Evolutionary conservation across 92 coral and sea anemone species (phyloP).

Genomic region (Porites lobata): DNA sequence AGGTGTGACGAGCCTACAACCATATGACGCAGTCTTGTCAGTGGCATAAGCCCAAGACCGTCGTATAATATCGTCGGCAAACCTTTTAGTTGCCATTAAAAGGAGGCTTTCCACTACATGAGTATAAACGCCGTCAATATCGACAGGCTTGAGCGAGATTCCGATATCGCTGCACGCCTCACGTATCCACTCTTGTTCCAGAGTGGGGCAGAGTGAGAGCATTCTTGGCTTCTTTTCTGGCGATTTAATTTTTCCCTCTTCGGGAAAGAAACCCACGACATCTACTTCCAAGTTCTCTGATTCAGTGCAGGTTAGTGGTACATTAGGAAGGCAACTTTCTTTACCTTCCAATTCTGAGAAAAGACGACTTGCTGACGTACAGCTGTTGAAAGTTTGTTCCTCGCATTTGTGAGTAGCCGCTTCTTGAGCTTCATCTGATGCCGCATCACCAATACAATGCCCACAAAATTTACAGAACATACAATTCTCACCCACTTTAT

Average conservation of each 20-base stretch:
- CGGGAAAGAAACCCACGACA: slow-evolving; percentile 59
- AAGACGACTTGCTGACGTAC: slow-evolving; percentile 63
- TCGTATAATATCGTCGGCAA: slow-evolving; percentile 82
- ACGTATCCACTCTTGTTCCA: slow-evolving; percentile 85
- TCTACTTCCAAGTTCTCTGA: slow-evolving; percentile 77
- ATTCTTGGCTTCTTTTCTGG: slow-evolving; percentile 40
- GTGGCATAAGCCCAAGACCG: slow-evolving; percentile 79
- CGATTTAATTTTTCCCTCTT: neutral
- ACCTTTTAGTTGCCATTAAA: slow-evolving; percentile 65
- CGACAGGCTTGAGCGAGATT: slow-evolving; percentile 62
- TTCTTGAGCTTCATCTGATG: slow-evolving; percentile 36
- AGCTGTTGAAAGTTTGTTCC: slow-evolving; percentile 32
- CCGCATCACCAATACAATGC: slow-evolving; percentile 18
- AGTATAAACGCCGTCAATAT: slow-evolving; percentile 75
- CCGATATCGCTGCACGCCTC: slow-evolving; percentile 86
- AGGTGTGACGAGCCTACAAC: slow-evolving; percentile 77
- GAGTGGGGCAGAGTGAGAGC: slow-evolving; percentile 64
- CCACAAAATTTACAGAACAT: slow-evolving; percentile 90
- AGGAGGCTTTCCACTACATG: slow-evolving; percentile 79
- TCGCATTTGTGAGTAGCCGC: slow-evolving; percentile 42
- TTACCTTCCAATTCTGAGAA: slow-evolving; percentile 51
- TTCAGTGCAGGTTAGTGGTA: slow-evolving; percentile 22
- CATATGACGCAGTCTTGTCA: slow-evolving; percentile 66
- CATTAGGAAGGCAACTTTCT: slow-evolving; percentile 53
- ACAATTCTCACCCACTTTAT: slow-evolving; percentile 14